These are phyloP conservation scores for Caenorhabditis imperialis DNA, from an alignment of 2,888 invertebrate species.

Conservation along the genomic window DNA sequence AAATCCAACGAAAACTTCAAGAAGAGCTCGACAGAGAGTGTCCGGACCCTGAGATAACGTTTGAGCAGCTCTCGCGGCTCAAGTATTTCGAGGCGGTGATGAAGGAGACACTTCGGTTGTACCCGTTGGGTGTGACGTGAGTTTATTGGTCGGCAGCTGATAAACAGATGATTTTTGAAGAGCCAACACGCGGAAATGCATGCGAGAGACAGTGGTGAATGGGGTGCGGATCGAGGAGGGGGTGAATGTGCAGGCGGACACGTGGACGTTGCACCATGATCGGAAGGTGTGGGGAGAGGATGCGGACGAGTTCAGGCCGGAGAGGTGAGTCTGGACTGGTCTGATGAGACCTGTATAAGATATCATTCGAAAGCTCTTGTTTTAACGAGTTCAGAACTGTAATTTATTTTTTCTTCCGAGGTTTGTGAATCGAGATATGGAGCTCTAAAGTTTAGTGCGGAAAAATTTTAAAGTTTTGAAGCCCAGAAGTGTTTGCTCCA, in stretches of 20 bases:
- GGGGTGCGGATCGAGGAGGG: constrained; percentile 61
- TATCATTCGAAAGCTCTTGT: too few relatives aligned
- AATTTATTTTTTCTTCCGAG: too few relatives aligned
- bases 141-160: constrained; percentile 58
- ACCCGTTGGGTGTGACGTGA: constrained; percentile 41
- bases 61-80: constrained; percentile 28
- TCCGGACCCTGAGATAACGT: constrained; percentile 3
- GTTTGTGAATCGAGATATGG: too few relatives aligned
- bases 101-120: constrained; percentile 56
- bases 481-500: too few relatives aligned
- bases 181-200: constrained; percentile 33
- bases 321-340: constrained; percentile 29
- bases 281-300: constrained; percentile 57
- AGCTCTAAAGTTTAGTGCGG: too few relatives aligned
- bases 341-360: too few relatives aligned
- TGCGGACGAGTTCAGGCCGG: constrained; percentile 57
- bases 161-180: constrained; percentile 42
- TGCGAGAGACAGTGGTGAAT: constrained; percentile 60
- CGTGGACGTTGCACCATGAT: constrained; percentile 57
- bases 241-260: constrained; percentile 55
- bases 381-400: too few relatives aligned
- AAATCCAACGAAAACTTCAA: constrained; percentile 45
- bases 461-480: too few relatives aligned
- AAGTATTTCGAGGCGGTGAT: constrained; percentile 55
- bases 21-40: constrained; percentile 68